phyloP scores from a whole-genome alignment of 2,797 vertebrate genomes.

The Enteromius fasciolatus region DNA sequence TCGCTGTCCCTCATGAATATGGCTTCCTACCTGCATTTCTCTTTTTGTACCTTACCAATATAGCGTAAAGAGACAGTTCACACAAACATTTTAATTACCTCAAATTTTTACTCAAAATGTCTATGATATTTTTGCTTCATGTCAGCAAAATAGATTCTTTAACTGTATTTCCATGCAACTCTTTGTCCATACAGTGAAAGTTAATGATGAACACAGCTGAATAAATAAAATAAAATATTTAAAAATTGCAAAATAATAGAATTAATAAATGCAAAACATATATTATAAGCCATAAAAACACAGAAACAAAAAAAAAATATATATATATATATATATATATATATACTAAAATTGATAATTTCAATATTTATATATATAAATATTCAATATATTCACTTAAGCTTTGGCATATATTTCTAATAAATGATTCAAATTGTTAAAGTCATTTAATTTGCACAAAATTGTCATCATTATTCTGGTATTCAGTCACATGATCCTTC shows the following conservation, averaged over 20 bases:
- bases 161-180: neutral
- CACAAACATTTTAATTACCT: neutral
- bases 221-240: neutral
- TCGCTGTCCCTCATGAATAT: conserved; percentile 34
- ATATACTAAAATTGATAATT: too few relatives aligned
- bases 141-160: neutral
- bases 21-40: neutral
- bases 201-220: neutral
- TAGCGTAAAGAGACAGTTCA: conserved; percentile 1
- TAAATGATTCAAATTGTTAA: neutral
- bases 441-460: neutral
- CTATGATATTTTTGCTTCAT: neutral
- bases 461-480: neutral
- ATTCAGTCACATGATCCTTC: neutral
- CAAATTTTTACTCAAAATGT: neutral
- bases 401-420: neutral
- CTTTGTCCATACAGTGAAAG: neutral
- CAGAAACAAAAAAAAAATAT: too few relatives aligned
- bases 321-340: too few relatives aligned
- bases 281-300: too few relatives aligned
- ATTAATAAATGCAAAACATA: too few relatives aligned
- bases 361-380: too few relatives aligned
- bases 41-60: neutral
- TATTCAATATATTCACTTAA: neutral
- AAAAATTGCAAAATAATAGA: too few relatives aligned